A percentile compares a stretch with the other conserved stretches of the same genome.
Evolutionary conservation across 1,140 invertebrate species (phyloP).

Genomic region (Pseudoatta argentina): DNA sequence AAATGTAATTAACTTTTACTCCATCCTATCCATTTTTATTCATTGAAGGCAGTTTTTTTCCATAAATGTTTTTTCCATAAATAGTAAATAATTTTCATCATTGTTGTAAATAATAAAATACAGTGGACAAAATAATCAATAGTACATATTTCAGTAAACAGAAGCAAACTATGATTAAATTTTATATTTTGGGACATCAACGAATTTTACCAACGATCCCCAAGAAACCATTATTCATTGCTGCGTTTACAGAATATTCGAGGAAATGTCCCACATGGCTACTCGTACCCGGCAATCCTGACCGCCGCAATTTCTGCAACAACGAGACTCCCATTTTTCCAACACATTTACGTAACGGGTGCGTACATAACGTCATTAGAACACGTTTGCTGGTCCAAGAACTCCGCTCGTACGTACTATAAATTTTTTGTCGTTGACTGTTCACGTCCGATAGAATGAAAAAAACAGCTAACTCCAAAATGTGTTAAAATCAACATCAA

Average conservation of each 20-base stretch:
- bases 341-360: constrained; percentile 18
- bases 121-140: background rate
- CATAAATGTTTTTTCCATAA: background rate
- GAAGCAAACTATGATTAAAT: background rate
- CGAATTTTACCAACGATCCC: constrained; percentile 38
- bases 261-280: constrained; percentile 36
- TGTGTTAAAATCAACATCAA: background rate
- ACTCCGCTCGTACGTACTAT: background rate
- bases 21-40: background rate
- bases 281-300: constrained; percentile 7
- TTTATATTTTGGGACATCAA: constrained; percentile 23
- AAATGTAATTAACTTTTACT: background rate
- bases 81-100: background rate
- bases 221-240: constrained; percentile 37
- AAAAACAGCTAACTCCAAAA: background rate
- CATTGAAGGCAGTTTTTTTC: too few relatives aligned
- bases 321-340: constrained; percentile 28
- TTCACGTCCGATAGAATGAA: background rate
- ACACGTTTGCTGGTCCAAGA: background rate
- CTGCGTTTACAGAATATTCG: background rate
- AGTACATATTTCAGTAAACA: background rate
- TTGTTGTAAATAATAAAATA: background rate
- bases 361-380: constrained; percentile 12
- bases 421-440: constrained; percentile 5
- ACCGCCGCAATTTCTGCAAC: constrained; percentile 34